phyloP scores from a whole-genome alignment of 2,888 invertebrate genomes.

The Heliconius ethilla region DNA sequence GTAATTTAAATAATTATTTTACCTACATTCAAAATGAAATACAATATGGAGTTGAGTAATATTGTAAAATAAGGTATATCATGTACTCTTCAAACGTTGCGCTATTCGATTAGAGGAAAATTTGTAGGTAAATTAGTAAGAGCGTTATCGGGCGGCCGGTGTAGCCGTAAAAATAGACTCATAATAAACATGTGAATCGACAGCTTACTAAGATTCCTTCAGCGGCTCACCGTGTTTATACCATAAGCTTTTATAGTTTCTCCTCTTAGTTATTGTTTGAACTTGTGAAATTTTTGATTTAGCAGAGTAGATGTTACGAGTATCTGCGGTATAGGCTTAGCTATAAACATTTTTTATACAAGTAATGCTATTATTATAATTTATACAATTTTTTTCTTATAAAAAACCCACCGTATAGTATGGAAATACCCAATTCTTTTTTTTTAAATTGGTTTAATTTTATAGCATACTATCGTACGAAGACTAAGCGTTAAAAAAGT shows the following conservation, averaged over 20 bases:
- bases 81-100: neutral
- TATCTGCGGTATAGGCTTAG: neutral
- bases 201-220: slow-evolving; percentile 69
- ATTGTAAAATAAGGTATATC: neutral
- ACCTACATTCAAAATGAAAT: neutral
- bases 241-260: slow-evolving; percentile 53
- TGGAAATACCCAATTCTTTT: neutral
- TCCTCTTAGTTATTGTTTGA: slow-evolving; percentile 22
- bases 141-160: slow-evolving; percentile 66
- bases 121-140: slow-evolving; percentile 66
- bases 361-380: neutral
- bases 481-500: neutral
- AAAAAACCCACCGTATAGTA: neutral
- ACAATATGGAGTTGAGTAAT: neutral
- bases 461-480: neutral
- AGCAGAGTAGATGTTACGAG: neutral
- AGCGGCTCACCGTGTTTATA: slow-evolving; percentile 43
- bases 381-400: neutral
- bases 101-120: slow-evolving; percentile 55
- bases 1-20: neutral
- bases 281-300: neutral
- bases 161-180: slow-evolving; percentile 70
- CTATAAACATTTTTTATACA: neutral
- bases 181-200: slow-evolving; percentile 66
- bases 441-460: neutral